A percentile compares a stretch with the other conserved stretches of the same genome.
These are phyloP conservation scores for Leptinotarsa lineolata DNA, from an alignment of 1,140 invertebrate genomes.

Conservation along the genomic window DNA sequence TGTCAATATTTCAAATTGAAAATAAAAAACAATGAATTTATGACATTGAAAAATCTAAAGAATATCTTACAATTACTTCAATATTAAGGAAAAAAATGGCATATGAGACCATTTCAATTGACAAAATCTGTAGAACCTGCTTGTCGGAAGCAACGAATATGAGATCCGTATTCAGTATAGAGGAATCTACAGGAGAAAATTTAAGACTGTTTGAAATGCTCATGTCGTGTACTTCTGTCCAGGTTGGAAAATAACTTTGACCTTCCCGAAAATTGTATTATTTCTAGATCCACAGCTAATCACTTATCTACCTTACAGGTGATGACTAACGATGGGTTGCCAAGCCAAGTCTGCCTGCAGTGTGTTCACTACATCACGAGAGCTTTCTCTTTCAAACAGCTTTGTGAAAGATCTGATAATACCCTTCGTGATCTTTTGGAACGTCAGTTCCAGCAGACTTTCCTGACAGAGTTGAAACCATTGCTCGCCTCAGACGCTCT, in stretches of 20 bases:
- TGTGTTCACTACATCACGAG: slow-evolving; percentile 55
- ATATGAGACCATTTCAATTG: slow-evolving; percentile 38
- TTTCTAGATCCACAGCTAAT: too few species aligned
- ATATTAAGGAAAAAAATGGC: slow-evolving; percentile 33
- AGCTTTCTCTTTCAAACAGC: slow-evolving; percentile 56
- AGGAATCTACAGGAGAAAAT: slow-evolving; percentile 39
- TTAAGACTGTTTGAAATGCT: slow-evolving; percentile 46
- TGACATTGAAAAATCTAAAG: neutral
- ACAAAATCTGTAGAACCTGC: slow-evolving; percentile 50
- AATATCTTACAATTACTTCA: neutral
- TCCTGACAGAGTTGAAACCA: slow-evolving; percentile 33
- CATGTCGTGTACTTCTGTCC: slow-evolving; percentile 40
- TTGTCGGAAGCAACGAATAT: slow-evolving; percentile 42
- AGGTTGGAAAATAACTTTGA: slow-evolving; percentile 20
- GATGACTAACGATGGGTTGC: slow-evolving; percentile 55
- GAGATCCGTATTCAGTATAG: slow-evolving; percentile 44
- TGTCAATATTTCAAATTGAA: slow-evolving; percentile 11
- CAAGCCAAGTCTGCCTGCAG: slow-evolving; percentile 54
- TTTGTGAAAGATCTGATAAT: slow-evolving; percentile 54
- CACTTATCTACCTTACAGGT: slow-evolving; percentile 43
- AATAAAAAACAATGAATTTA: neutral
- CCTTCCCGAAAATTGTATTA: too few species aligned
- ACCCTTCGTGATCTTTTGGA: slow-evolving; percentile 47
- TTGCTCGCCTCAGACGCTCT: neutral
- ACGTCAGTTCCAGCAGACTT: slow-evolving; percentile 29